These are phyloP conservation scores for Andrena flavipes DNA, from an alignment of 2,888 invertebrate species.

Conservation along the genomic window DNA sequence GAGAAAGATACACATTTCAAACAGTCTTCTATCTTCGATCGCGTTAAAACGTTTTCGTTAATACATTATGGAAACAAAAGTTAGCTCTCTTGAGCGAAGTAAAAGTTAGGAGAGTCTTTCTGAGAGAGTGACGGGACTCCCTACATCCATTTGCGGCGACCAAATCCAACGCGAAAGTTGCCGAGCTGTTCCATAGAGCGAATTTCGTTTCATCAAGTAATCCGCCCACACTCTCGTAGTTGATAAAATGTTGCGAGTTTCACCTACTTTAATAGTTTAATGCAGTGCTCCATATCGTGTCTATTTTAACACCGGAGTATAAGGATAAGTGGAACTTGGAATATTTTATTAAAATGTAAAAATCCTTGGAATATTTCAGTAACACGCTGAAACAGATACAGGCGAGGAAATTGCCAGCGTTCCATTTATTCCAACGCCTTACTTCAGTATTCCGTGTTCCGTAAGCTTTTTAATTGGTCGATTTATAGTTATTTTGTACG, in stretches of 20 bases:
- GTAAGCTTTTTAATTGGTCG: no score
- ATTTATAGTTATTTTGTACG: no score
- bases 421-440: no score
- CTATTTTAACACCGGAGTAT: no score
- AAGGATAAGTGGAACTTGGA: no score
- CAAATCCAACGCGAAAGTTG: slow-evolving; percentile 53
- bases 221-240: slow-evolving; percentile 28
- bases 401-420: no score
- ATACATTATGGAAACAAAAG: slow-evolving; percentile 68
- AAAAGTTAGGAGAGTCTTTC: slow-evolving; percentile 56
- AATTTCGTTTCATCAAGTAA: slow-evolving; percentile 52
- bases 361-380: no score
- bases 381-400: no score
- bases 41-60: slow-evolving; percentile 65
- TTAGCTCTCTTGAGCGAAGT: slow-evolving; percentile 46
- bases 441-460: no score
- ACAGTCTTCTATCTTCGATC: slow-evolving; percentile 45
- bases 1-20: slow-evolving; percentile 45
- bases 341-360: no score
- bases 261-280: no score
- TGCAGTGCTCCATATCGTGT: no score
- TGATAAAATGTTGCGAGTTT: background rate
- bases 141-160: slow-evolving; percentile 59
- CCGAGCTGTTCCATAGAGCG: slow-evolving; percentile 43
- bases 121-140: slow-evolving; percentile 42